phyloP scores from a whole-genome alignment of 2,888 invertebrate genomes.

The Auanema freiburgensis region DNA sequence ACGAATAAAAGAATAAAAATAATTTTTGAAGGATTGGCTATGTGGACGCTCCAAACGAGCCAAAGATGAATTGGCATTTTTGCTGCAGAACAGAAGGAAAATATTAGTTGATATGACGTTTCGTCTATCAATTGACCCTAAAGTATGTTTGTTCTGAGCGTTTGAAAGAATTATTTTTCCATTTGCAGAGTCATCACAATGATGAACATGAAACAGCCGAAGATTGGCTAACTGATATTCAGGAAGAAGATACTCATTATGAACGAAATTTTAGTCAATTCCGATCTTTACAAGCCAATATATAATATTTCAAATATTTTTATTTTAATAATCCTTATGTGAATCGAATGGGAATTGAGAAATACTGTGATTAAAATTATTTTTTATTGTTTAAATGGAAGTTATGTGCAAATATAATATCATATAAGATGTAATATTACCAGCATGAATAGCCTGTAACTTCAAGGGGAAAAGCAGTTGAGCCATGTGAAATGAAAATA shows the following conservation, averaged over 20 bases:
- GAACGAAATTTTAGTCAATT: conserved; percentile 1
- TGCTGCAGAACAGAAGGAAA: conserved; percentile 46
- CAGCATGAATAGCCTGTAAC: too few species aligned
- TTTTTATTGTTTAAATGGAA: conserved; percentile 1
- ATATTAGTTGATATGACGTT: conserved; percentile 56
- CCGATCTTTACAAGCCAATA: neutral
- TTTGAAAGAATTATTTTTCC: neutral
- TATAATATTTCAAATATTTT: neutral
- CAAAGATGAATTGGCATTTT: conserved; percentile 45
- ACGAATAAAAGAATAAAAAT: neutral
- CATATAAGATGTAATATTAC: too few species aligned
- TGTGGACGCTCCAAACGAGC: conserved; percentile 26
- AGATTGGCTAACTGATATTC: conserved; percentile 34
- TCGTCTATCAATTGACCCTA: conserved; percentile 26
- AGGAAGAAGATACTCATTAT: conserved; percentile 28
- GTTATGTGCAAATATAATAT: too few species aligned
- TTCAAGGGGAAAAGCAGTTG: too few species aligned
- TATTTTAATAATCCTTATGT: too few species aligned
- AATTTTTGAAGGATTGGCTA: conserved; percentile 13
- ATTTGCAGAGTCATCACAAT: neutral
- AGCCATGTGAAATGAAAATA: too few species aligned
- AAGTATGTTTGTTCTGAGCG: neutral
- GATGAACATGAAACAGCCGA: conserved; percentile 16
- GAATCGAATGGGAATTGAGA: too few species aligned
- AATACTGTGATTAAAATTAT: conserved; percentile 1